A percentile compares a stretch with the other conserved stretches of the same genome.
Evolutionary conservation across 2,797 vertebrate species (phyloP).

Genomic region (Chelonia mydas): DNA sequence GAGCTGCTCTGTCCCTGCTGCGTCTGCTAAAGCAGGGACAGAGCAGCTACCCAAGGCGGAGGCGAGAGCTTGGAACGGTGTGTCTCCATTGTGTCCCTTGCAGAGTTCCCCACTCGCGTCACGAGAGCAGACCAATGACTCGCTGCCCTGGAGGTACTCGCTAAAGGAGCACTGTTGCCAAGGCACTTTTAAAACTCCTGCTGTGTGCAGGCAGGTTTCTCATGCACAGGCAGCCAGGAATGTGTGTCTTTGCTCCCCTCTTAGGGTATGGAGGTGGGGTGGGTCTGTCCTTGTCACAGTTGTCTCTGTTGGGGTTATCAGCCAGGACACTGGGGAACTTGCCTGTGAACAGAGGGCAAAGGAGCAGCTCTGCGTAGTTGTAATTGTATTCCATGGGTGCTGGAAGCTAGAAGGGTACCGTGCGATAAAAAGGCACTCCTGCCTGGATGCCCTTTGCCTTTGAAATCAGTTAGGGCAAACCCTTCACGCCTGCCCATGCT

Average conservation of each 20-base stretch:
- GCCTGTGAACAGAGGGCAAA: not conserved
- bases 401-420: not conserved
- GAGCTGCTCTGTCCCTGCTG: not conserved
- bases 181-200: conserved; percentile 15
- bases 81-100: fast-evolving
- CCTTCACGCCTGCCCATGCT: not conserved
- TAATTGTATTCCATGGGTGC: not conserved
- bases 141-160: not conserved
- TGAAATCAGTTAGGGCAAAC: not conserved
- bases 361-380: not conserved
- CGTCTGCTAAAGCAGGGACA: not conserved
- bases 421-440: not conserved
- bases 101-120: not conserved
- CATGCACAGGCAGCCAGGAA: not conserved
- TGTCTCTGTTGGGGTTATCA: not conserved
- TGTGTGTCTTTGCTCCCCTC: fast-evolving
- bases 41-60: not conserved
- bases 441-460: not conserved
- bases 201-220: not conserved
- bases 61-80: not conserved
- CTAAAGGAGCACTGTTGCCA: conserved; percentile 18
- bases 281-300: not conserved
- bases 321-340: not conserved
- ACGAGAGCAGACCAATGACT: not conserved
- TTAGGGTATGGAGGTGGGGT: not conserved